phyloP scores from a whole-genome alignment of 2,888 invertebrate species.

The Chrysolina oricalcia region DNA sequence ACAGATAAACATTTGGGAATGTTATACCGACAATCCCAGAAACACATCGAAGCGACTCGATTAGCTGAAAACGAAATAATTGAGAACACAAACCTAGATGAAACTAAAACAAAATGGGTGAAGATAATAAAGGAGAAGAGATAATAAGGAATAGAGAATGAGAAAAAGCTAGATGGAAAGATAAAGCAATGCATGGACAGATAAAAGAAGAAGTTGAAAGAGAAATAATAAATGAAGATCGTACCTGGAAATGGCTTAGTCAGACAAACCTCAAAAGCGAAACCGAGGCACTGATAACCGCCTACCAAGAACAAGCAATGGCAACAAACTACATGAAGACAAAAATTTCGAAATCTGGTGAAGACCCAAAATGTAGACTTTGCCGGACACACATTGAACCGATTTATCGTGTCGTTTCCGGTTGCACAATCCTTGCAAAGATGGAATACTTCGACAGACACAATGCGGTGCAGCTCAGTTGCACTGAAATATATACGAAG shows the following conservation, averaged over 20 bases:
- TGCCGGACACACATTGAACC: background rate
- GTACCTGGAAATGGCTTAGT: background rate
- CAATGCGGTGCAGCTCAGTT: background rate
- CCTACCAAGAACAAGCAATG: background rate
- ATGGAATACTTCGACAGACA: background rate
- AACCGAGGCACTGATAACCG: background rate
- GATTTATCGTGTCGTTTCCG: background rate
- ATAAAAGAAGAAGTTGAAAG: conserved; percentile 8
- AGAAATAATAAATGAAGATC: conserved; percentile 14
- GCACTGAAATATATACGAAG: too few relatives aligned
- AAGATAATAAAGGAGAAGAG: background rate
- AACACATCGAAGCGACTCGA: background rate
- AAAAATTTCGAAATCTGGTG: background rate
- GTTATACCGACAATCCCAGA: background rate
- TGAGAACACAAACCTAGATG: background rate
- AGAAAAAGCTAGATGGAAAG: background rate
- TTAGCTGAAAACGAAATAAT: background rate
- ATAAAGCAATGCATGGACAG: background rate
- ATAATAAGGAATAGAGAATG: background rate
- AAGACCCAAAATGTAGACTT: background rate
- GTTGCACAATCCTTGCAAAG: background rate
- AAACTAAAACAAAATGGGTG: background rate
- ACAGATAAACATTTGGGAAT: background rate
- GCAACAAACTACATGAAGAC: background rate
- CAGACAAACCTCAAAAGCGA: background rate